These are phyloP conservation scores for Sialia sialis DNA, from an alignment of 2,113 vertebrate species.

Conservation along the genomic window DNA sequence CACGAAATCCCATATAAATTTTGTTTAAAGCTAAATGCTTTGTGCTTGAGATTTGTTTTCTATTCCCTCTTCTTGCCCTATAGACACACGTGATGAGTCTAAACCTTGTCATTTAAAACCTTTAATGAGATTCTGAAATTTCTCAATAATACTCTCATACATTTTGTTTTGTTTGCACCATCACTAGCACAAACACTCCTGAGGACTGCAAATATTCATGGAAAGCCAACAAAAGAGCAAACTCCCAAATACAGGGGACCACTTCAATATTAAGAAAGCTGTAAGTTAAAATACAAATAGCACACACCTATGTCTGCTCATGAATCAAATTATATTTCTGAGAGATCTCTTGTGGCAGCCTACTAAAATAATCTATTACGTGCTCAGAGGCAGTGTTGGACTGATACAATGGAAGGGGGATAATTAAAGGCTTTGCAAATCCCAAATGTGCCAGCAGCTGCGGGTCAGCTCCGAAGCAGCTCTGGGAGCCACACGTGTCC, in stretches of 20 bases:
- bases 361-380: background rate
- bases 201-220: background rate
- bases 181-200: background rate
- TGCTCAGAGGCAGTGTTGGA: background rate
- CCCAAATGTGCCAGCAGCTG: background rate
- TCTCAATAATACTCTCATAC: background rate
- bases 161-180: background rate
- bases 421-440: constrained; percentile 33
- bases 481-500: background rate
- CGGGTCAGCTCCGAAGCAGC: background rate
- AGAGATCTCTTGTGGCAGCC: background rate
- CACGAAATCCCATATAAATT: background rate
- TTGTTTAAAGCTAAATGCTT: background rate
- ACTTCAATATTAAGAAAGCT: background rate
- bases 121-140: background rate
- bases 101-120: background rate
- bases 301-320: background rate
- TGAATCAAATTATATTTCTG: constrained; percentile 3
- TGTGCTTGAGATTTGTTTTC: background rate
- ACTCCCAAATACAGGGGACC: background rate
- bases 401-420: background rate
- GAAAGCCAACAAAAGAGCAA: background rate
- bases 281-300: background rate
- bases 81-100: background rate
- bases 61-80: background rate